phyloP scores from a whole-genome alignment of 2,797 vertebrate species.

The Poeciliopsis infans region DNA sequence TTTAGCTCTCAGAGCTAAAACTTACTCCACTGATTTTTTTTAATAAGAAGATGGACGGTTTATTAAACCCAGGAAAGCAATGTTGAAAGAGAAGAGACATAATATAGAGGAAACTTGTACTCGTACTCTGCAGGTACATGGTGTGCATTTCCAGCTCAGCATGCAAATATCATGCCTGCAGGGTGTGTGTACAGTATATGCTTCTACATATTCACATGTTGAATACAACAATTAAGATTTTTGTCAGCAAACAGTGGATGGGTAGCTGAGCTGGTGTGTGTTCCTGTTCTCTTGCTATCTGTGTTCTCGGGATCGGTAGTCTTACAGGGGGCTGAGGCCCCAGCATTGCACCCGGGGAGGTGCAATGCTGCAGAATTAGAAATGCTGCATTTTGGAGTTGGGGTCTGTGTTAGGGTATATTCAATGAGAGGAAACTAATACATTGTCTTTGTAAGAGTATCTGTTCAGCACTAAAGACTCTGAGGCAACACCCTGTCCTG shows the following conservation, averaged over 20 bases:
- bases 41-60: not conserved
- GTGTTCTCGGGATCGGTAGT: not conserved
- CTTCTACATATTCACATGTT: not conserved
- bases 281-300: not conserved
- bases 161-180: not conserved
- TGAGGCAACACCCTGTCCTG: constrained; percentile 44
- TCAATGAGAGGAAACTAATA: not conserved
- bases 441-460: not conserved
- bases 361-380: not conserved
- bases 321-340: not conserved
- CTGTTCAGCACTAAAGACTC: not conserved
- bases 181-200: constrained; percentile 13
- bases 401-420: not conserved
- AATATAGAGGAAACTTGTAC: not conserved
- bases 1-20: not conserved
- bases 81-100: not conserved
- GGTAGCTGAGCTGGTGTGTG: not conserved
- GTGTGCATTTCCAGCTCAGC: not conserved
- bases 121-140: not conserved
- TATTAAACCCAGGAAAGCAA: not conserved
- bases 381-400: not conserved
- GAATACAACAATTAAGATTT: not conserved
- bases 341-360: not conserved
- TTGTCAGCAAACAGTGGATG: not conserved
- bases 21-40: not conserved